These are phyloP conservation scores for Cryptus viduatorius DNA, from an alignment of 2,888 invertebrate genomes.

Conservation along the genomic window DNA sequence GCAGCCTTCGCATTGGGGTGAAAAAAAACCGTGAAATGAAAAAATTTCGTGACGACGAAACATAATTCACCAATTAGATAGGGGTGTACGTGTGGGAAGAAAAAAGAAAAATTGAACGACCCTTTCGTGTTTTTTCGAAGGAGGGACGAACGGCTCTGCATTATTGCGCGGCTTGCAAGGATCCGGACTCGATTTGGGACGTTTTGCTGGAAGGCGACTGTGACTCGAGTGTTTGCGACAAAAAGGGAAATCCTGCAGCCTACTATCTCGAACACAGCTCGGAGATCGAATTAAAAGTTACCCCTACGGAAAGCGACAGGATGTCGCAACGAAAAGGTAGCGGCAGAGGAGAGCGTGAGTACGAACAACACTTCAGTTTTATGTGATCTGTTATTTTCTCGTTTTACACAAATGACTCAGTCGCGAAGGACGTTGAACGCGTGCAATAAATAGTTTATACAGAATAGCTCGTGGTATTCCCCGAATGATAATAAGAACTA, in stretches of 20 bases:
- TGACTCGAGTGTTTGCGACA: conserved; percentile 88
- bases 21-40: background rate
- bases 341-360: conserved; percentile 80
- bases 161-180: conserved; percentile 88
- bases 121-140: conserved; percentile 82
- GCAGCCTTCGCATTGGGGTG: background rate
- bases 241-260: conserved; percentile 86
- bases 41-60: background rate
- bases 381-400: background rate
- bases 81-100: background rate
- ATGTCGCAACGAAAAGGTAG: conserved; percentile 76
- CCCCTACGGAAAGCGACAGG: conserved; percentile 76
- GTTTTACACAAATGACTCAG: conserved; percentile 3
- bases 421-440: background rate
- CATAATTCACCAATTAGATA: background rate
- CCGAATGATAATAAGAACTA: conserved; percentile 34
- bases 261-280: conserved; percentile 87
- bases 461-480: conserved; percentile 31
- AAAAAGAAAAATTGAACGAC: background rate
- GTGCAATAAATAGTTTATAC: conserved; percentile 44
- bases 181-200: conserved; percentile 88
- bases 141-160: conserved; percentile 90
- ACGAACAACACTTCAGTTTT: background rate
- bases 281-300: conserved; percentile 85
- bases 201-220: conserved; percentile 88